Conservation (phyloP, 2,113 vertebrate species). For the Cairina moschata region DNA sequence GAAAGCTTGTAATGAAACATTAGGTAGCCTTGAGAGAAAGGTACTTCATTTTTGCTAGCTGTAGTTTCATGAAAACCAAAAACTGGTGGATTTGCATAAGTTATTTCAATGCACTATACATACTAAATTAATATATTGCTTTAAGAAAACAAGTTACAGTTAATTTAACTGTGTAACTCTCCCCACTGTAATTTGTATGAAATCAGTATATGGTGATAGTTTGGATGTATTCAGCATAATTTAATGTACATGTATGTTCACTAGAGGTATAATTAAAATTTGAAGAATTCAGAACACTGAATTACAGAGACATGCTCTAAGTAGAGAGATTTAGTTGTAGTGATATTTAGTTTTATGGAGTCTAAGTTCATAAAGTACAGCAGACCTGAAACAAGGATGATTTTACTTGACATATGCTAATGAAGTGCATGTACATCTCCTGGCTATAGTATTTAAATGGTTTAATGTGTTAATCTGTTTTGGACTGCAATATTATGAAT, state of each 20-base stretch:
- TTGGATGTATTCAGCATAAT: conserved; percentile 14
- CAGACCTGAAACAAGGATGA: conserved; percentile 5
- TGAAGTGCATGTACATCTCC: not conserved
- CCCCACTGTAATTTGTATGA: conserved; percentile 7
- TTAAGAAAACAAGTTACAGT: conserved; percentile 24
- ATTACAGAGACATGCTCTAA: not conserved
- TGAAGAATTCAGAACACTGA: conserved; percentile 13
- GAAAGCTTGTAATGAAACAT: conserved; percentile 78
- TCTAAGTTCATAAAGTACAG: not conserved
- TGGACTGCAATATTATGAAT: not conserved
- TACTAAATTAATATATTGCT: conserved; percentile 29
- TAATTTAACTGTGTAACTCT: conserved; percentile 4
- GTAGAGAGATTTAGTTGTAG: not conserved
- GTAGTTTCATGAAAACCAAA: not conserved
- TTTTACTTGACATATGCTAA: not conserved
- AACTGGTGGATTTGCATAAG: not conserved
- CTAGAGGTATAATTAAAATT: conserved; percentile 9
- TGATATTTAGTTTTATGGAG: not conserved
- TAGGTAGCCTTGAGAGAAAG: conserved; percentile 89
- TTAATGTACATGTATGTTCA: not conserved
- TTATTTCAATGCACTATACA: not conserved
- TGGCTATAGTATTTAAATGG: conserved; percentile 1
- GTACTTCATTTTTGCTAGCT: conserved; percentile 64
- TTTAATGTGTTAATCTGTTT: conserved; percentile 38
- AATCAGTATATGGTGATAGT: conserved; percentile 17